Percentiles rank a stretch among this genome's conserved stretches.
Evolutionary conservation across 1,140 invertebrate genomes (phyloP).

Genomic region (Phymastichus coffea): DNA sequence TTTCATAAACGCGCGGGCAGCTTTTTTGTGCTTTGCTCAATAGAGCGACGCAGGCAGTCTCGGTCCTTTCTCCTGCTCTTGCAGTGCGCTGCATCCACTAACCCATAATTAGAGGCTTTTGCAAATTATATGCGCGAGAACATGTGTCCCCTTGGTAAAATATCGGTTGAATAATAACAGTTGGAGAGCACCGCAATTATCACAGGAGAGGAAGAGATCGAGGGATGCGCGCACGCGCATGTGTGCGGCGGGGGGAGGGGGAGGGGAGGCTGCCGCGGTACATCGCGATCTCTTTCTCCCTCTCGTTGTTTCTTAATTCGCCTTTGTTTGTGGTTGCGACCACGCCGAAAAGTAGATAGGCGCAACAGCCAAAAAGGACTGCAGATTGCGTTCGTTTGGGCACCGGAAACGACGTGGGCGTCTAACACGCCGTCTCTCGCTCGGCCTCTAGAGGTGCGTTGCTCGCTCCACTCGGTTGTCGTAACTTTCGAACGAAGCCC

Average conservation of each 20-base stretch:
- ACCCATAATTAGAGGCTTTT: constrained; percentile 53
- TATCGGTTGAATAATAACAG: constrained; percentile 55
- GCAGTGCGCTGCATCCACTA: constrained; percentile 37
- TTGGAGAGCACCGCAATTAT: constrained; percentile 52
- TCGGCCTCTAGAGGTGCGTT: constrained; percentile 4
- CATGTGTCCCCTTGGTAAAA: constrained; percentile 53
- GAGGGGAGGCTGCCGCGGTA: too few species aligned
- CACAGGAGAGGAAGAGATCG: constrained; percentile 20
- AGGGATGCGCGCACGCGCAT: constrained; percentile 22
- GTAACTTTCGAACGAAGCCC: constrained; percentile 4
- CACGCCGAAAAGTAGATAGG: too few species aligned
- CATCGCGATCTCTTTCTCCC: constrained; percentile 24
- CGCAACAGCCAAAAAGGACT: too few species aligned
- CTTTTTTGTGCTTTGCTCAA: too few species aligned
- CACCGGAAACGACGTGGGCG: constrained; percentile 42
- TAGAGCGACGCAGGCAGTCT: too few species aligned
- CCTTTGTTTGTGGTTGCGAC: constrained; percentile 11
- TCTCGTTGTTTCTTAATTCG: constrained; percentile 28
- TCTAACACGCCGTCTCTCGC: constrained; percentile 18
- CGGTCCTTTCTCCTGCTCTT: too few species aligned
- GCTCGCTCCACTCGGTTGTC: too few species aligned
- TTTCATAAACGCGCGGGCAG: constrained; percentile 31
- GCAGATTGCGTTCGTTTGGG: too few species aligned
- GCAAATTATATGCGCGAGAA: constrained; percentile 54
- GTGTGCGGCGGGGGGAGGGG: too few species aligned